phyloP scores from a whole-genome alignment of 2,888 invertebrate species.

The Thymelicus sylvestris region DNA sequence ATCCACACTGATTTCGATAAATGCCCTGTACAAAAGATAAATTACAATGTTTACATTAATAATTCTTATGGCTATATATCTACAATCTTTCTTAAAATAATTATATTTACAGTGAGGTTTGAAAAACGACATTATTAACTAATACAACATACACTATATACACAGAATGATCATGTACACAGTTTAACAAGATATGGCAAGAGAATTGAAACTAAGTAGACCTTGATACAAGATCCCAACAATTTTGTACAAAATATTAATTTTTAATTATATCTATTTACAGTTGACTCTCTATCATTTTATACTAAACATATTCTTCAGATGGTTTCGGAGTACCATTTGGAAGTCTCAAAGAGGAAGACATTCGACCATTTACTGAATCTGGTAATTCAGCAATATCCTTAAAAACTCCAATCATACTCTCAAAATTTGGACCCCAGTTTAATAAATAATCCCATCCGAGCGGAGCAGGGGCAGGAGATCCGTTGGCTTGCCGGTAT shows the following conservation, averaged over 20 bases:
- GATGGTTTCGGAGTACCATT: slow-evolving; percentile 93
- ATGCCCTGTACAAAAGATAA: slow-evolving; percentile 42
- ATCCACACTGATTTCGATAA: slow-evolving; percentile 26
- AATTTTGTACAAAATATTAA: slow-evolving; percentile 67
- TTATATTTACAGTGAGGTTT: slow-evolving; percentile 58
- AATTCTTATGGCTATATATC: slow-evolving; percentile 40
- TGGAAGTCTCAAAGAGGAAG: slow-evolving; percentile 90
- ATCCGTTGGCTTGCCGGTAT: slow-evolving; percentile 92
- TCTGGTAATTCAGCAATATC: slow-evolving; percentile 98
- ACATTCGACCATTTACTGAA: slow-evolving; percentile 89
- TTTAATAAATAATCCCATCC: slow-evolving; percentile 98
- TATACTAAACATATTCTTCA: slow-evolving; percentile 92
- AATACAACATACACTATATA: slow-evolving; percentile 30
- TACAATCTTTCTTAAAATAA: slow-evolving; percentile 44
- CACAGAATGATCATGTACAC: slow-evolving; percentile 41
- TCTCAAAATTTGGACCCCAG: slow-evolving; percentile 98
- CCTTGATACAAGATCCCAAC: slow-evolving; percentile 82
- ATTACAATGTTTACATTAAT: slow-evolving; percentile 38
- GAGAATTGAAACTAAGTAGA: slow-evolving; percentile 67
- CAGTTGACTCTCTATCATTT: slow-evolving; percentile 40
- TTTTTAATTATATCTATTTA: slow-evolving; percentile 48
- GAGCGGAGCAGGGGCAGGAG: slow-evolving; percentile 91
- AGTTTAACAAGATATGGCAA: slow-evolving; percentile 79
- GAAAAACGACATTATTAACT: slow-evolving; percentile 40
- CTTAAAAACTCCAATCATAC: slow-evolving; percentile 97